A percentile compares a stretch with the other conserved stretches of the same genome.
phyloP scores from a whole-genome alignment of 2,113 vertebrate species.

The Atrichornis clamosus region DNA sequence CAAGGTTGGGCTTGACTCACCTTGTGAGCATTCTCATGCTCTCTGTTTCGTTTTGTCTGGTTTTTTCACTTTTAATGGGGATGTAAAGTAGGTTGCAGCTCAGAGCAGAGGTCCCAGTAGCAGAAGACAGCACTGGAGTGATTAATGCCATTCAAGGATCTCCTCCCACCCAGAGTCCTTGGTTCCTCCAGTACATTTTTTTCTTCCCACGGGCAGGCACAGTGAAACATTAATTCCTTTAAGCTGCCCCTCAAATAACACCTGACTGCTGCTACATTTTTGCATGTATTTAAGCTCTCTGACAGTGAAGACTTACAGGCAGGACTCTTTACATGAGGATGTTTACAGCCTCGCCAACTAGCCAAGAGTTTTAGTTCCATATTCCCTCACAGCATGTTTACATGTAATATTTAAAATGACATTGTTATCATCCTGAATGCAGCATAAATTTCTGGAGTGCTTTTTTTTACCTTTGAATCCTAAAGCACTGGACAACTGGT shows the following conservation, averaged over 20 bases:
- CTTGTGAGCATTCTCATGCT: neutral
- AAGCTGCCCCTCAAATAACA: neutral
- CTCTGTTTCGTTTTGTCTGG: neutral
- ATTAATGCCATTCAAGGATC: neutral
- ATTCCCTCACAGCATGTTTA: constrained; percentile 2
- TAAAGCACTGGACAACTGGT: neutral
- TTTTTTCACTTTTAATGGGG: neutral
- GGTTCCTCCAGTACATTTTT: neutral
- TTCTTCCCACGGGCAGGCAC: neutral
- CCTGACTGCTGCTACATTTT: neutral
- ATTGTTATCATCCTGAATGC: neutral
- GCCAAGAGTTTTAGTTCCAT: constrained; percentile 62
- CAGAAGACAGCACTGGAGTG: neutral
- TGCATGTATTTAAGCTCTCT: neutral
- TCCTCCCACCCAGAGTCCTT: neutral
- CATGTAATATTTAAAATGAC: neutral
- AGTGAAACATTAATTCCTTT: neutral
- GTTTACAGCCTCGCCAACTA: constrained; percentile 24
- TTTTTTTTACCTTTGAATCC: constrained; percentile 2
- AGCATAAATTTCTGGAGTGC: neutral
- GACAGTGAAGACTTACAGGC: constrained; percentile 59
- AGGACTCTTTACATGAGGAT: constrained; percentile 22
- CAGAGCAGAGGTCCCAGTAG: neutral
- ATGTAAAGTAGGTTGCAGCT: neutral
- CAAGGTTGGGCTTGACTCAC: neutral